Evolutionary conservation across 2,113 vertebrate species (phyloP).

Genomic region (Suricata suricatta): DNA sequence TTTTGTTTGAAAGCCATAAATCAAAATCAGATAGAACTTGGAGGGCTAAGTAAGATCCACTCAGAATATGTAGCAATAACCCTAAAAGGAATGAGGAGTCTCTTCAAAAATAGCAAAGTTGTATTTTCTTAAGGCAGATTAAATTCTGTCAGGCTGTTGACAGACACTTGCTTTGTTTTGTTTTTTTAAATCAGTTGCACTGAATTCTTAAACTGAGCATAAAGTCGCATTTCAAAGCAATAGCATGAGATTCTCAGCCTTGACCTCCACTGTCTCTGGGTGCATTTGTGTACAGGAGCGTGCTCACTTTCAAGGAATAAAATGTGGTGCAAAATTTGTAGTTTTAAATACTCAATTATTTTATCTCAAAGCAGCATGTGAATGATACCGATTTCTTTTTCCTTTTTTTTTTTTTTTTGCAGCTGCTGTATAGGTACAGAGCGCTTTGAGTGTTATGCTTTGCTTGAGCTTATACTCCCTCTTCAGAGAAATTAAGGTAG

Average conservation of each 20-base stretch:
- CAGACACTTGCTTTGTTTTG: not conserved
- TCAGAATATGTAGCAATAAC: not conserved
- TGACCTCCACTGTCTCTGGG: not conserved
- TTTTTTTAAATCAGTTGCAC: not conserved
- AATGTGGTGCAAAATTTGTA: not conserved
- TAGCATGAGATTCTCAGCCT: not conserved
- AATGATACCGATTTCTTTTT: not conserved
- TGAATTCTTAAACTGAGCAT: not conserved
- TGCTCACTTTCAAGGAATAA: slow-evolving; percentile 10
- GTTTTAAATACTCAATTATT: slow-evolving; percentile 37
- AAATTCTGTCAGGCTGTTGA: not conserved
- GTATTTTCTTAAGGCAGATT: not conserved
- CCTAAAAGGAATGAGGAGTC: not conserved
- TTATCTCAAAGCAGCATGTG: not conserved
- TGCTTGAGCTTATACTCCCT: slow-evolving; percentile 83
- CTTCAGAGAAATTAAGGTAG: slow-evolving; percentile 83
- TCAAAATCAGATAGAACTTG: not conserved
- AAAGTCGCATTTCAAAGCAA: not conserved
- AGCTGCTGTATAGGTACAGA: slow-evolving; percentile 23
- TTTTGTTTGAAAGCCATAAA: not conserved
- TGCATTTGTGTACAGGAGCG: not conserved
- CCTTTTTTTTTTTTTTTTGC: not conserved
- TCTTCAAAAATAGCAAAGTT: slow-evolving; percentile 15
- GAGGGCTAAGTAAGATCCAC: not conserved
- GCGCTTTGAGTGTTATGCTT: slow-evolving; percentile 38